Base-by-base conservation (phyloP, 2,888 invertebrate species). In the Hemistola chrysoprasaria region DNA sequence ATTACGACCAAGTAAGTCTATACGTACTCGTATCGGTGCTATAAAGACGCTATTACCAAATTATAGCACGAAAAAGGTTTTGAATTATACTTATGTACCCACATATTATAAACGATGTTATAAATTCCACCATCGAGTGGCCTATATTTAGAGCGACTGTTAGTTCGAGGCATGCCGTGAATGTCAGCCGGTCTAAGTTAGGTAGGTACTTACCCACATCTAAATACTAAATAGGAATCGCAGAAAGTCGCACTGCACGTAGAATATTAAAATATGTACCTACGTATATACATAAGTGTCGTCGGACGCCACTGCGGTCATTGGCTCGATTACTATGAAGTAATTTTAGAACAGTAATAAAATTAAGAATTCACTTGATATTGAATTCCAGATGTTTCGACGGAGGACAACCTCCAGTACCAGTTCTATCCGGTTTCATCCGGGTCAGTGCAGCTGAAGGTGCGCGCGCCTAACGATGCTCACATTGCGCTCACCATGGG, bases 391-490 rank as follows among this genome's bases (percentile, higher is more conserved):
- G 96, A 95, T 87, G 78, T 97, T 46, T 79, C 92, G 65, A 94
- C 95, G 49, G 93, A 93, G 64, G 95, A 96, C 71, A 93, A 93
- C 74, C 92, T 95, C 72, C 93, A 94, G 74, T 97, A 97, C 87
- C 91, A 92, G 51, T 97, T 95, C 90, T 92, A 93, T 65, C 95
- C 95, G 11, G 92, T 93, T 37, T 78, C 90, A 8, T 90, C 90
- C 50, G 93, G 93, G 1, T 92, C 92, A 34, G 84, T 95, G 35
- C 93, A 93, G 65, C 96, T 97, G 79, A 93, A 94, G 63, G 92
- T 97, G 2, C 92, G 93, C 50, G 92, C 97, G 0, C 66, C 92
- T 0, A 93, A 97, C 67, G 97, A 97, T 84, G 97, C 96, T 6
- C 97, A 97, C 72, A 66, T 97, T 58, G 95, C 95, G 0, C 91